These are phyloP conservation scores for Lasioglossum marginatum DNA, from an alignment of 2,888 invertebrate species.

Conservation along the genomic window DNA sequence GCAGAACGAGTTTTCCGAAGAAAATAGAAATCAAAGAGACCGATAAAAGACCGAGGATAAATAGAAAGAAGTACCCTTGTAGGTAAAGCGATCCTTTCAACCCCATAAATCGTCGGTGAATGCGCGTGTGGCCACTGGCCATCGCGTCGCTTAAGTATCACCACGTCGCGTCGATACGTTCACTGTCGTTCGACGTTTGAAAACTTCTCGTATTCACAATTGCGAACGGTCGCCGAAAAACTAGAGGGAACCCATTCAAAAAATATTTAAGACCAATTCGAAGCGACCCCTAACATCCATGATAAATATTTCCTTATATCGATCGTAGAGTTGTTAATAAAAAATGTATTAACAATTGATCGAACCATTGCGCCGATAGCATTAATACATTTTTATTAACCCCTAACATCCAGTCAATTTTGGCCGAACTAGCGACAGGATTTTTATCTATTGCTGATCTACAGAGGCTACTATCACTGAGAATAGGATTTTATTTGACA, in stretches of 20 bases:
- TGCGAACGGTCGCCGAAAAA: not conserved
- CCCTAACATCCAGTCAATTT: not conserved
- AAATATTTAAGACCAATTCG: not conserved
- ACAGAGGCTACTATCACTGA: too few species aligned
- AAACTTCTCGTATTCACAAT: not conserved
- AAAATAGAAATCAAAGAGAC: conserved; percentile 4
- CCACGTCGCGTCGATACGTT: conserved; percentile 8
- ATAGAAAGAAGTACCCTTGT: not conserved
- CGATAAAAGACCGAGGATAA: conserved; percentile 1
- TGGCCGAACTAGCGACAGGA: too few species aligned
- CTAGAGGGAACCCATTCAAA: too few species aligned
- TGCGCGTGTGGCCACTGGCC: conserved; percentile 16
- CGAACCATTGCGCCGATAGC: too few species aligned
- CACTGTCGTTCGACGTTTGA: not conserved
- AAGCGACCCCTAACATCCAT: too few species aligned
- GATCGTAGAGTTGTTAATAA: too few species aligned
- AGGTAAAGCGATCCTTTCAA: conserved; percentile 12
- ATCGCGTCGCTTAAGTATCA: conserved; percentile 8
- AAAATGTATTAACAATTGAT: too few species aligned
- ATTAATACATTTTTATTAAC: too few species aligned
- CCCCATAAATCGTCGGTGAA: conserved; percentile 7
- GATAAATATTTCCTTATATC: too few species aligned
- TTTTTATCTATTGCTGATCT: too few species aligned
- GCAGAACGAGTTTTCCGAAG: not conserved
- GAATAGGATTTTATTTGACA: too few species aligned